phyloP scores from a whole-genome alignment of 92 coral and sea anemone genomes.

The Micromussa lordhowensis region DNA sequence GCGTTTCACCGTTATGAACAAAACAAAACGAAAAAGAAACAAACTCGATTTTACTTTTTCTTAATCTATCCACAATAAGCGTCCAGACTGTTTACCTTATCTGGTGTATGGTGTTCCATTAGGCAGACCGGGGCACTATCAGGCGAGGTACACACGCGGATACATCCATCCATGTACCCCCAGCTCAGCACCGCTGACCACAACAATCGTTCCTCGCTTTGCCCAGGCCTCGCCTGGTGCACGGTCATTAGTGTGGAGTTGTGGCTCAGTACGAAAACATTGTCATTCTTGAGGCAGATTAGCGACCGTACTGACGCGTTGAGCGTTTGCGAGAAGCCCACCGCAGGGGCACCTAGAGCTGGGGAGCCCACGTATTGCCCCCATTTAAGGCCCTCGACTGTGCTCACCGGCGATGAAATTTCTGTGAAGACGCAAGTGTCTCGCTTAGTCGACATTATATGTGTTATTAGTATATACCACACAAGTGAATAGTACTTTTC shows the following conservation, averaged over 20 bases:
- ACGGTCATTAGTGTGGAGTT: conserved; percentile 80
- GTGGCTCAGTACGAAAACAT: conserved; percentile 75
- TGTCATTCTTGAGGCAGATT: conserved; percentile 73
- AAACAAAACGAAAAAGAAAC: no score
- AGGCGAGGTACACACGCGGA: conserved; percentile 74
- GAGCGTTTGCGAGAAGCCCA: conserved; percentile 68
- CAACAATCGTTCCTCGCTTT: conserved; percentile 67
- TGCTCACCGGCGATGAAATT: conserved; percentile 71
- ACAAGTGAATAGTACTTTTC: no score
- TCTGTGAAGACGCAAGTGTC: conserved; percentile 41
- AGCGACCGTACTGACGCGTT: conserved; percentile 70
- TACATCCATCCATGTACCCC: conserved; percentile 85
- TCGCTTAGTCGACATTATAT: no score
- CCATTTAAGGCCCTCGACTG: conserved; percentile 95
- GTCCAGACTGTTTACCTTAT: conserved; percentile 63
- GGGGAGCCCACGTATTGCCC: conserved; percentile 96
- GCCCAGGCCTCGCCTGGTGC: conserved; percentile 65
- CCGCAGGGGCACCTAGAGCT: conserved; percentile 80
- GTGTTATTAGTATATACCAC: no score
- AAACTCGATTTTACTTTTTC: no score
- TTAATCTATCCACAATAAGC: no score
- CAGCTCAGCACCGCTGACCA: conserved; percentile 92
- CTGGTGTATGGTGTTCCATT: conserved; percentile 92
- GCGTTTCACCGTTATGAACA: no score
- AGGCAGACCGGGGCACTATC: conserved; percentile 70